A percentile compares a stretch with the other conserved stretches of the same genome.
These are phyloP conservation scores for Geophilus truncorum DNA, from an alignment of 2,888 invertebrate species.

Conservation along the genomic window DNA sequence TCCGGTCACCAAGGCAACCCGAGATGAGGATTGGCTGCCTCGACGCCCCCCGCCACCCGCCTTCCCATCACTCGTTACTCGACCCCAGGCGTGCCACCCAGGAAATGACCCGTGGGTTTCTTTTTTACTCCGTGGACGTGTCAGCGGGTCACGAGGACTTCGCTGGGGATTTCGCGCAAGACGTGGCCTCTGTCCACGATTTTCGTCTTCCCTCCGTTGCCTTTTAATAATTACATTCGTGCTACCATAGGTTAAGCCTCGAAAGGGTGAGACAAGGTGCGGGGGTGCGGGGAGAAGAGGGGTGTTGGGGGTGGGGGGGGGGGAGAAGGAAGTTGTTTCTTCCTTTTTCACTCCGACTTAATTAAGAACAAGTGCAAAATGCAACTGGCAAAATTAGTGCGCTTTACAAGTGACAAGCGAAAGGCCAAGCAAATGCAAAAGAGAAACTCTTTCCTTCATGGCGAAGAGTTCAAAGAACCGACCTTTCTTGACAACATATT, in stretches of 20 bases:
- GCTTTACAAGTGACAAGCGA: not conserved
- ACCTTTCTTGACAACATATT: not conserved
- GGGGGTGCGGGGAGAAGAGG: not conserved
- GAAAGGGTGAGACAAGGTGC: not conserved
- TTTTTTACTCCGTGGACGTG: not conserved
- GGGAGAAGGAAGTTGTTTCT: not conserved
- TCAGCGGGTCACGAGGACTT: not conserved
- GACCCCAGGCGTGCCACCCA: constrained; percentile 25
- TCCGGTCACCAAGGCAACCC: constrained; percentile 27
- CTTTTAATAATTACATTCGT: not conserved
- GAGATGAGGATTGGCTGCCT: constrained; percentile 28
- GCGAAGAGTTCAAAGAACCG: not conserved
- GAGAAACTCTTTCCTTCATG: not conserved
- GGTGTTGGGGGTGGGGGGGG: not conserved
- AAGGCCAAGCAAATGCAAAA: not conserved
- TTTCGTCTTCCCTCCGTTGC: not conserved
- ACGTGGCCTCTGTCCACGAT: not conserved
- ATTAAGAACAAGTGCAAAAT: not conserved
- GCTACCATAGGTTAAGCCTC: not conserved
- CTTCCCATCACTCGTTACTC: not conserved
- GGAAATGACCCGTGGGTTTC: constrained; percentile 14
- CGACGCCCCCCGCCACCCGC: not conserved
- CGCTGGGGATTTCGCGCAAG: not conserved
- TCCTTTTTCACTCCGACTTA: not conserved
- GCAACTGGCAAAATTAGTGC: not conserved